phyloP scores from a whole-genome alignment of 2,113 vertebrate species.

The Jacana jacana region DNA sequence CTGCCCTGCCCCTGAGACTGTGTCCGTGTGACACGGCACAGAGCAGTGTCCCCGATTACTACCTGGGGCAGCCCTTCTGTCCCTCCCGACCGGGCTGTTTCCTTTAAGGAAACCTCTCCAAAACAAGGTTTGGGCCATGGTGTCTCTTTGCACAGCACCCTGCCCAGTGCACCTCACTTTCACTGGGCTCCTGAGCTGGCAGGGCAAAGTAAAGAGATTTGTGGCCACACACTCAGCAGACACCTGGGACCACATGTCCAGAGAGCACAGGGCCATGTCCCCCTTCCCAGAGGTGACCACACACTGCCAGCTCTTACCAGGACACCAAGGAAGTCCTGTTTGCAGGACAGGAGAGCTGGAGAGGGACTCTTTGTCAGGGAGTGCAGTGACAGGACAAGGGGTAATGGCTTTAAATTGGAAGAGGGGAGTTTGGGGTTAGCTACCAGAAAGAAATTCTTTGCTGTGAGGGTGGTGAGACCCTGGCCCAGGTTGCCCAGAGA shows the following conservation, averaged over 20 bases:
- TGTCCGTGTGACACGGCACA: not conserved
- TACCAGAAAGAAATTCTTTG: too few relatives aligned
- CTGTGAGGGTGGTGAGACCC: too few relatives aligned
- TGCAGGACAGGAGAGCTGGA: not conserved
- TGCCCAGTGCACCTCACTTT: not conserved
- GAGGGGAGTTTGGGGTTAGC: too few relatives aligned
- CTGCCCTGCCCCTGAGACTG: not conserved
- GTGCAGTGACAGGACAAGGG: too few relatives aligned
- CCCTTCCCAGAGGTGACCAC: not conserved
- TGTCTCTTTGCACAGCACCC: not conserved
- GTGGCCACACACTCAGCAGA: not conserved
- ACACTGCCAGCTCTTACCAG: not conserved
- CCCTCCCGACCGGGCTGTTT: not conserved
- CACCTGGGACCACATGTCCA: rapidly evolving
- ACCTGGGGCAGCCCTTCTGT: not conserved
- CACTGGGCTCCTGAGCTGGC: not conserved
- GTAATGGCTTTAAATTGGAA: too few relatives aligned
- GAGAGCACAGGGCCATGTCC: not conserved
- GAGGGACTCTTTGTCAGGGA: too few relatives aligned
- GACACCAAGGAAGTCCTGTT: not conserved
- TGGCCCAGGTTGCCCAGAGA: too few relatives aligned
- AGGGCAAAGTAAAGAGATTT: not conserved
- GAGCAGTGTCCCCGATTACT: not conserved
- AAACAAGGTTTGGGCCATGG: not conserved
- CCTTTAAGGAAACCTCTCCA: not conserved